Evolutionary conservation across 2,888 invertebrate genomes (phyloP), one percentile per base, ranked within the genome.

Genomic region (Rutpela maculata): DNA sequence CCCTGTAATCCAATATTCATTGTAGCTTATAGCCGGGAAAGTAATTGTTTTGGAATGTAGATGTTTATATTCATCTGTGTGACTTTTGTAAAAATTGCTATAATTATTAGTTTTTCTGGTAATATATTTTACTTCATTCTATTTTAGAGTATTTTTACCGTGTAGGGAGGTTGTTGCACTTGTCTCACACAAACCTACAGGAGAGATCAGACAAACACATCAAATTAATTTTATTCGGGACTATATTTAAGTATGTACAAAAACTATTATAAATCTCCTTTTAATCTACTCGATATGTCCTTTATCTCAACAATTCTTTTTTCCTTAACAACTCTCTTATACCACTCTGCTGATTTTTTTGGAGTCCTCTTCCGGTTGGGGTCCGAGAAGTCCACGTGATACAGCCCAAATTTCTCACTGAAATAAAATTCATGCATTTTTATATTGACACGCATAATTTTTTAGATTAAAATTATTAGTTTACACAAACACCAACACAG

Each of bases 401-500:
- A 93, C 0, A 95, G 83, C 5, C 95, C 95, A 87, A 94, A 95
- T 84, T 91, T 92, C 83, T 91, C 91, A 12, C 93, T 93, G 87
- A 70, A 92, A 91, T 38, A 57, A 74, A 60, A 43, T 12, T 12
- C 31, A 18, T 3, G 17, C 5, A 10, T 18, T 10, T 65, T 65
- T 15, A 43, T 65, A 17, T 0, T 26, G 22, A 26, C 22, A 26
- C 22, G 22, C 22, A 26, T 26, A 26, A 26, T 26, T 26, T 26
- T 26, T 26, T 26, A 26, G 22, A 26, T 26, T 26, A 26, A 26
- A 26, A 26, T 26, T n/a, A n/a, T n/a, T n/a, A n/a, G n/a, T n/a
- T n/a, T n/a, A n/a, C n/a, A n/a, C n/a, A n/a, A n/a, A n/a, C n/a
- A n/a, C n/a, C n/a, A n/a, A n/a, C n/a, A n/a, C n/a, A n/a, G n/a